Base-by-base conservation (phyloP, 1,140 invertebrate genomes). In the Cydia pomonella region DNA sequence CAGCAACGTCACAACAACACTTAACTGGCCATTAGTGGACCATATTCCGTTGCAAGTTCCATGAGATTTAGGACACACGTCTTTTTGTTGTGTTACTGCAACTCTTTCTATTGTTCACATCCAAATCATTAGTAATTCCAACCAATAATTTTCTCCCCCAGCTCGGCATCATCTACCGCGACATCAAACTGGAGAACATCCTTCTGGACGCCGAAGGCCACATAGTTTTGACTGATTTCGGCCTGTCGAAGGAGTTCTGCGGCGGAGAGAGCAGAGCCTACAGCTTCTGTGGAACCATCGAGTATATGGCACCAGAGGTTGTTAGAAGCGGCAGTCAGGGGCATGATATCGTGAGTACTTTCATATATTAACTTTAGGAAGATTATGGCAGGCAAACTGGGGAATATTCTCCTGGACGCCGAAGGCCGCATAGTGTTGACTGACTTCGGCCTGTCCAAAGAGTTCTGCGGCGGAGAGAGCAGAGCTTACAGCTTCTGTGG, bases 271-370 rank as follows among this genome's bases (percentile, higher is more conserved):
- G 95, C 83, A 94, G 98, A 81, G 97, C 99, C 0, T 99, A 98
- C 93, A 99, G 98, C 21, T 99, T 99, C 93, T 99, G 99, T 92
- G 99, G 99, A 23, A 99, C 98, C 63, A 97, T 99, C 77, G 98
- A 99, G 87, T 98, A 98, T 86, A 98, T 98, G 98, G 97, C 98
- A 3, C 98, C 98, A 2, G 98, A 99, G 93, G 97, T 99, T 16
- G 97, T 99, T 38, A 93, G 96, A 78, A 96, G 96, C 66, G 96
- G 96, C 73, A 95, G 95, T 59, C 95, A 95, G 73, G 98, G 98
- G 38, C 98, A 99, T 91, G 97, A 98, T 95, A 96, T 97, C 88
- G 97, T 97, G 91, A 97, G 96, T 96, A 77, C 73, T 7, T 62
- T 23, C 50, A 75, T 27, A 50, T 75, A 63, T 75, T 78, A 62